Conservation (phyloP, 30 jellyfish, hydroid and myxozoan genomes). For the Catostylus mosaicus region DNA sequence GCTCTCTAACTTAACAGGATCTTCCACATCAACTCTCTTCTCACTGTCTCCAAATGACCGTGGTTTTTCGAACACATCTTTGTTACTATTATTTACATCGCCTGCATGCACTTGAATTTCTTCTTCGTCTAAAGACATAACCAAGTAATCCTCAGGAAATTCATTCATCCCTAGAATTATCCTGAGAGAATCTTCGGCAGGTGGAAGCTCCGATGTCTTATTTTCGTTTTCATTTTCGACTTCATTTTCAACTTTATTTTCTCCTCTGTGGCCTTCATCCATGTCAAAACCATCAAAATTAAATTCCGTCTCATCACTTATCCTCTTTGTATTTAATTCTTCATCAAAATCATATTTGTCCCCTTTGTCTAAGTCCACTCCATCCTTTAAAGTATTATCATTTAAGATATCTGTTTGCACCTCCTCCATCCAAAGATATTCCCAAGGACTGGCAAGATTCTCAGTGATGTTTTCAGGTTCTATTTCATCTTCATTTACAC, state of each 20-base stretch:
- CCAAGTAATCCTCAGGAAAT: background rate
- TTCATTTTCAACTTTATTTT: background rate
- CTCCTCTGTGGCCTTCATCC: background rate
- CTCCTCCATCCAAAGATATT: background rate
- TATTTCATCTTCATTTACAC: background rate
- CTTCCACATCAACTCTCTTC: background rate
- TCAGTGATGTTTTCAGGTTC: background rate
- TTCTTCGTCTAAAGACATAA: background rate
- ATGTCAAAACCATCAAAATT: background rate
- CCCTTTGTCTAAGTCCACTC: background rate
- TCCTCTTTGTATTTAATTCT: background rate
- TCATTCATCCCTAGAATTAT: background rate
- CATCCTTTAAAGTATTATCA: too few relatives aligned
- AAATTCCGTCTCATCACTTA: background rate
- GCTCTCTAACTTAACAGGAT: background rate
- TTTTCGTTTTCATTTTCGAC: background rate
- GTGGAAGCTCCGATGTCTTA: background rate
- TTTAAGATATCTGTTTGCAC: background rate
- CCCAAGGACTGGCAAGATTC: background rate
- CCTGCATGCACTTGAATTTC: background rate
- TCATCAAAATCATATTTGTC: background rate
- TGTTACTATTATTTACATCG: background rate
- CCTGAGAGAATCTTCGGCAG: slow-evolving; percentile 34
- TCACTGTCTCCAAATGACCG: background rate
- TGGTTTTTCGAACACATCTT: background rate